Evolutionary conservation across 1,140 invertebrate genomes (phyloP).

Genomic region (Calliopsis andreniformis): DNA sequence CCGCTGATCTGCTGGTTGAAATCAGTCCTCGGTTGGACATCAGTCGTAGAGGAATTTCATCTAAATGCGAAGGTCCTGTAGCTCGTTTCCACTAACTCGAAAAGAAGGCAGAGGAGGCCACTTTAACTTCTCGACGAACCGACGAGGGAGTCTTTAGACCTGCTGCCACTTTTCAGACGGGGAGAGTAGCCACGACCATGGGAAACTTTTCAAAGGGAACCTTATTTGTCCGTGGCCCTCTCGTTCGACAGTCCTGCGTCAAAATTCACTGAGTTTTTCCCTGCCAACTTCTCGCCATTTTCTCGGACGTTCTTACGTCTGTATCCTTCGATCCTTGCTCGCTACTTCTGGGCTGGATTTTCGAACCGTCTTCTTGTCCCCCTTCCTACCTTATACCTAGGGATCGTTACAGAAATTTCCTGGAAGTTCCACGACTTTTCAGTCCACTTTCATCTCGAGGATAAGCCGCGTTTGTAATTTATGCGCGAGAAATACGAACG

Average conservation of each 20-base stretch:
- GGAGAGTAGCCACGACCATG: neutral
- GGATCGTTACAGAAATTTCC: neutral
- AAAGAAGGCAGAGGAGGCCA: neutral
- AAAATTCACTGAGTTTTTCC: slow-evolving; percentile 4
- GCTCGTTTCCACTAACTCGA: slow-evolving; percentile 1
- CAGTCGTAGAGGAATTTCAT: neutral
- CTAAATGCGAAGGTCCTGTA: neutral
- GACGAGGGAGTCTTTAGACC: slow-evolving; percentile 15
- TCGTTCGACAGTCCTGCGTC: too few species aligned
- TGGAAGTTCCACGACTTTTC: too few species aligned
- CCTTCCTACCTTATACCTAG: neutral
- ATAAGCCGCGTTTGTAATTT: too few species aligned
- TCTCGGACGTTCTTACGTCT: neutral
- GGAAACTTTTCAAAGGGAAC: slow-evolving; percentile 20
- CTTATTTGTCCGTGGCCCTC: slow-evolving; percentile 1
- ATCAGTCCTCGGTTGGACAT: slow-evolving; percentile 2
- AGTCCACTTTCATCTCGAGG: too few species aligned
- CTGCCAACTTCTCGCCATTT: slow-evolving; percentile 4
- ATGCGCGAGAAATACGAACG: neutral
- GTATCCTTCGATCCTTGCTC: neutral
- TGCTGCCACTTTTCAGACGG: slow-evolving; percentile 3
- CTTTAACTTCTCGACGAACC: slow-evolving; percentile 3
- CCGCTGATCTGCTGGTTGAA: neutral
- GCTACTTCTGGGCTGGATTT: neutral
- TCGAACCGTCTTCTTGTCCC: neutral